Evolutionary conservation across 2,888 invertebrate species (phyloP), one percentile per base, ranked within the genome.

Genomic region (Nomada flava): DNA sequence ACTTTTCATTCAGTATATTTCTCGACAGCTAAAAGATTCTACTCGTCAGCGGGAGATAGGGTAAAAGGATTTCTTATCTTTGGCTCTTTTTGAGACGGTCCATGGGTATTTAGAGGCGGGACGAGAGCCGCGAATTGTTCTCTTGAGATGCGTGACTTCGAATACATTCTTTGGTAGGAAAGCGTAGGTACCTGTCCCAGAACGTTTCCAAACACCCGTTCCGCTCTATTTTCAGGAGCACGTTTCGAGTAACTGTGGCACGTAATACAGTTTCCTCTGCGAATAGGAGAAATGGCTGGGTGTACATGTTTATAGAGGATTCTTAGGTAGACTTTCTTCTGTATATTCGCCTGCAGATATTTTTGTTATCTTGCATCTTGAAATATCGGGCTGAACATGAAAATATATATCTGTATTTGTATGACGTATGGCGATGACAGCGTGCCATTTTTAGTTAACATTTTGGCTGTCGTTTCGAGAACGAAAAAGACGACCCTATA

Each of bases 161-260:
- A 2, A 20, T 11, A 50, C 50, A 62, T 50, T 70, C 60, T 60
- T 60, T 29, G 60, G n/a, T 7, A 20, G 15, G 70, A 60, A 70
- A 60, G 11, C 29, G 50, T 50, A 50, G 50, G 20, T 20, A 57
- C 26, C 70, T 52, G 72, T n/a, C 53, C 11, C 53, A 23, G 52
- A 62, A 18, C 20, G 52, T 72, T 72, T 52, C 20, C 36, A 60
- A 70, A 60, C 50, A n/a, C 15, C 11, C 53, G 72, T 72, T 64
- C 53, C 63, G 72, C 72, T 72, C 72, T 72, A 55, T 64, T 72
- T 72, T 64, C 63, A 50, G 70, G 60, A 60, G 15, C 60, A 29
- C 20, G 50, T 44, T 26, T 69, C 69, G 50, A 29, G 29, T 29
- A 13, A 9, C 36, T 20, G 29, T n/a, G 13, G n/a, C 20, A 2